These are phyloP conservation scores for Drosophila insularis DNA, from an alignment of 1,140 invertebrate genomes.

Conservation along the genomic window DNA sequence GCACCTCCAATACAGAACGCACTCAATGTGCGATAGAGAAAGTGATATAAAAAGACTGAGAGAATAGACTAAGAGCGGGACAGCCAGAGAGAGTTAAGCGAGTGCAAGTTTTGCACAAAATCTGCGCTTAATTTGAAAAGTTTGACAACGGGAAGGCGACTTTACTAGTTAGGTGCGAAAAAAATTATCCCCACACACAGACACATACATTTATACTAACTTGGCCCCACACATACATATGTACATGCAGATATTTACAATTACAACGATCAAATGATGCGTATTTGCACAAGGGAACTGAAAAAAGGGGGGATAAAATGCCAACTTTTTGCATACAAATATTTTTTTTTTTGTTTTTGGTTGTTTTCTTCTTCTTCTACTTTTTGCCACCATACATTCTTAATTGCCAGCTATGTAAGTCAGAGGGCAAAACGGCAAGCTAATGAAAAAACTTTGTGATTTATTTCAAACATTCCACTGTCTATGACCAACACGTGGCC, in stretches of 20 bases:
- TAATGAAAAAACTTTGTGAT: slow-evolving; percentile 76
- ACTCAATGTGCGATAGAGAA: slow-evolving; percentile 15
- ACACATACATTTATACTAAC: not conserved
- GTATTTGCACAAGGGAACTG: slow-evolving; percentile 24
- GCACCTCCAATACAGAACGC: slow-evolving; percentile 1
- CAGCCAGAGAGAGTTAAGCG: not conserved
- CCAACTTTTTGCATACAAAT: slow-evolving; percentile 71
- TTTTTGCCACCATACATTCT: slow-evolving; percentile 31
- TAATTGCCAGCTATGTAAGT: slow-evolving; percentile 60
- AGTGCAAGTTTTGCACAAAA: slow-evolving; percentile 44
- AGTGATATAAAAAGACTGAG: not conserved
- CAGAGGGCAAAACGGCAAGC: slow-evolving; percentile 32
- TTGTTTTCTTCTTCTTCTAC: not conserved
- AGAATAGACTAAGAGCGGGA: not conserved
- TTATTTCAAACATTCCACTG: slow-evolving; percentile 48
- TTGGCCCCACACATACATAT: slow-evolving; percentile 15
- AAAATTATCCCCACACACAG: slow-evolving; percentile 29
- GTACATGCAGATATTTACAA: not conserved
- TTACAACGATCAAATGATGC: slow-evolving; percentile 38
- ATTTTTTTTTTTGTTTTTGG: too few species aligned
- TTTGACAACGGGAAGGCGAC: slow-evolving; percentile 50
- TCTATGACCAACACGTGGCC: slow-evolving; percentile 40
- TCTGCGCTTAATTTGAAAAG: slow-evolving; percentile 80
- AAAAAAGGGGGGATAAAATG: not conserved
- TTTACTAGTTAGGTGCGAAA: slow-evolving; percentile 18